These are phyloP conservation scores for Tragulus kanchil DNA, from an alignment of 2,113 vertebrate species.

Conservation along the genomic window DNA sequence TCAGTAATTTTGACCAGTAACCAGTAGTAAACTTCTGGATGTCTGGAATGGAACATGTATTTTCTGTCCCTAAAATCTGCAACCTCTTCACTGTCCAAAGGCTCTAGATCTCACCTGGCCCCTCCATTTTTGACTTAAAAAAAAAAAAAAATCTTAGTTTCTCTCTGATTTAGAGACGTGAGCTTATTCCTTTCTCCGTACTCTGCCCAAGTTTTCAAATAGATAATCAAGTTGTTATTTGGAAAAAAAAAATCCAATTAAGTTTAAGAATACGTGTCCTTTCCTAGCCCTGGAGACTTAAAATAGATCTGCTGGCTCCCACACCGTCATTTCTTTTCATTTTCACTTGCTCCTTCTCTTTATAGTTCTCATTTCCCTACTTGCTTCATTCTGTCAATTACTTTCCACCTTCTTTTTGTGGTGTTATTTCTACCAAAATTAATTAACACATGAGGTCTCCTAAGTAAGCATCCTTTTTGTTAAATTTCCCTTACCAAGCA, in stretches of 20 bases:
- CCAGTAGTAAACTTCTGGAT: background rate
- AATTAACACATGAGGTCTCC: slow-evolving; percentile 69
- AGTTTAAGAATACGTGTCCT: slow-evolving; percentile 65
- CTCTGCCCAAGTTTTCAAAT: slow-evolving; percentile 14
- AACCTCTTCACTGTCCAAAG: background rate
- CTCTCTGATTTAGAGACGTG: background rate
- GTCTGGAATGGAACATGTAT: background rate
- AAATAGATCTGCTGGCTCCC: slow-evolving; percentile 69
- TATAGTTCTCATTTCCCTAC: background rate
- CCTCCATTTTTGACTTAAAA: background rate
- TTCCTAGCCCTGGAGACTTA: slow-evolving; percentile 54
- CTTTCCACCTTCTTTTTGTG: background rate
- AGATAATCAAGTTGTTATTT: slow-evolving; percentile 62
- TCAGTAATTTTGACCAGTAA: background rate
- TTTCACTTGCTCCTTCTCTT: background rate
- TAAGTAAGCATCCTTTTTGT: slow-evolving; percentile 47
- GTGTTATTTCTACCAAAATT: slow-evolving; percentile 73
- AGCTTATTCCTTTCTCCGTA: slow-evolving; percentile 14
- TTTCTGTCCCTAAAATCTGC: background rate
- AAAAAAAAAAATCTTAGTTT: background rate
- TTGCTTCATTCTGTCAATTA: background rate
- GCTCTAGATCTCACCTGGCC: background rate
- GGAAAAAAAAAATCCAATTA: slow-evolving; percentile 71
- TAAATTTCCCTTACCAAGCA: slow-evolving; percentile 26
- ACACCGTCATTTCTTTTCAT: background rate